Percentiles rank a stretch among this genome's conserved stretches.
Conservation (phyloP, 2,888 invertebrate genomes). For the Megaustenia siamemsis region DNA sequence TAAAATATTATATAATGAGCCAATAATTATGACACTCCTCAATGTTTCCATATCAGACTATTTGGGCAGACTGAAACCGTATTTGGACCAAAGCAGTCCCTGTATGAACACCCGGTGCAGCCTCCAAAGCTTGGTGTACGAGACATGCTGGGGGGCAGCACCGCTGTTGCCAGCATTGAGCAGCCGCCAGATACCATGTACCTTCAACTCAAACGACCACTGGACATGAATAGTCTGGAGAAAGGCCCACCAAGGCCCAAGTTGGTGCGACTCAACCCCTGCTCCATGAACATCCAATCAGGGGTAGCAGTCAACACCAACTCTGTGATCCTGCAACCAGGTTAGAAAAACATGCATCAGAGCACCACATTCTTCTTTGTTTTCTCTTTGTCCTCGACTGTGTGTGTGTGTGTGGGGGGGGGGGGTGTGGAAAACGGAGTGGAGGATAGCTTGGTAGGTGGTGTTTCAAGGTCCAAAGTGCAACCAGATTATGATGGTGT, state of each 20-base stretch:
- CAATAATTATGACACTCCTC: no score
- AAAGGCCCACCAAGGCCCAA: slow-evolving; percentile 72
- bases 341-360: neutral
- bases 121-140: slow-evolving; percentile 62
- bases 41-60: no score
- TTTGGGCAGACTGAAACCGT: slow-evolving; percentile 72
- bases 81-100: slow-evolving; percentile 67
- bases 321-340: neutral
- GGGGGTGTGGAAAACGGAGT: no score
- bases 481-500: no score
- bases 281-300: neutral
- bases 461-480: no score
- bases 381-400: no score
- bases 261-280: slow-evolving; percentile 42
- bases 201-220: slow-evolving; percentile 69
- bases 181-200: slow-evolving; percentile 66
- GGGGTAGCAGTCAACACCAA: neutral
- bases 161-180: slow-evolving; percentile 68
- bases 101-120: slow-evolving; percentile 63
- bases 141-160: slow-evolving; percentile 69
- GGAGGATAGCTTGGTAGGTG: no score
- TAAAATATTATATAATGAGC: no score
- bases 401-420: no score
- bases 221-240: slow-evolving; percentile 74
- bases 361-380: neutral